These are phyloP conservation scores for Syrrhaptes paradoxus DNA, from an alignment of 2,113 vertebrate genomes.

Conservation along the genomic window DNA sequence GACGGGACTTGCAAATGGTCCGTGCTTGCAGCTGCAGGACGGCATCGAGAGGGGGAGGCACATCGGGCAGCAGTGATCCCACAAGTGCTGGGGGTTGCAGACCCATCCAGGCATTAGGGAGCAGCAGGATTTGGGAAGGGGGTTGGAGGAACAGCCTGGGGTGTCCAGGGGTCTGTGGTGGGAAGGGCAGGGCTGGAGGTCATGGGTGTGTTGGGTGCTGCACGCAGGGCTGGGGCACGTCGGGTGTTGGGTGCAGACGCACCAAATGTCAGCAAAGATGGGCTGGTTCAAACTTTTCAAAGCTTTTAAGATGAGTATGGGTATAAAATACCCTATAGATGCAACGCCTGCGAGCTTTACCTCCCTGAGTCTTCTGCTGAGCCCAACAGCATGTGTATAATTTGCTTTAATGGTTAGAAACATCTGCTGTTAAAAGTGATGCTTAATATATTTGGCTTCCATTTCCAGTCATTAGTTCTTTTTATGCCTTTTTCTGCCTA, in stretches of 20 bases:
- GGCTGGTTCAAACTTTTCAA: background rate
- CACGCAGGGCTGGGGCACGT: fast-evolving
- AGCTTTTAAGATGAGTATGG: background rate
- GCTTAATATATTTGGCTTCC: constrained; percentile 65
- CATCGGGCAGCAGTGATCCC: background rate
- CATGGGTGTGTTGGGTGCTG: fast-evolving
- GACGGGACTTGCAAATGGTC: background rate
- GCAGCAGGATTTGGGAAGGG: background rate
- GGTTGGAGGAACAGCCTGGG: background rate
- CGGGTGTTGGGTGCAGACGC: background rate
- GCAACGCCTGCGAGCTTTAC: background rate
- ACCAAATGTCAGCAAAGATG: background rate
- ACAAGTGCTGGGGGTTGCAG: fast-evolving
- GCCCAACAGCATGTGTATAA: constrained; percentile 43
- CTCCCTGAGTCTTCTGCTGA: constrained; percentile 24
- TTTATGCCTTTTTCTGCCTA: constrained; percentile 63
- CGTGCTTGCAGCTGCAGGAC: fast-evolving
- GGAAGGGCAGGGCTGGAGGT: background rate
- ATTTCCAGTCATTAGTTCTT: constrained; percentile 64
- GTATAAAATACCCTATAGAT: background rate
- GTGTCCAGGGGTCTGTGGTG: background rate
- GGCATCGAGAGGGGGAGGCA: background rate
- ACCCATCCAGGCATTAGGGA: background rate
- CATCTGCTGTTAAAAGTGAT: constrained; percentile 70
- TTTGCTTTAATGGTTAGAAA: constrained; percentile 60